Conservation (phyloP, 1,140 invertebrate genomes). For the Grapholita molesta region DNA sequence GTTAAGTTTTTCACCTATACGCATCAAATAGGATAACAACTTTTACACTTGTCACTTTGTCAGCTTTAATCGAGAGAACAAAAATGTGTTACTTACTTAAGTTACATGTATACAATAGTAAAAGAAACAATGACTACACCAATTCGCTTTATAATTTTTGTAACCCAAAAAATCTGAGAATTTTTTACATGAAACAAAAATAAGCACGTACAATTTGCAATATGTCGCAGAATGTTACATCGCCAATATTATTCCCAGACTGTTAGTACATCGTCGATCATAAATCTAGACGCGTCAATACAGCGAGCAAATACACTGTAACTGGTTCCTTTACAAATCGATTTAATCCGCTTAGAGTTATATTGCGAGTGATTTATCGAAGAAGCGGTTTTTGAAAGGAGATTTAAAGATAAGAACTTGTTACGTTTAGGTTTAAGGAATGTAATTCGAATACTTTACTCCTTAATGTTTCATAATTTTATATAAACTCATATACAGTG, state of each 20-base stretch:
- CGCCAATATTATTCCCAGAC: background rate
- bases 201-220: too few species aligned
- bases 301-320: slow-evolving; percentile 6
- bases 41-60: too few species aligned
- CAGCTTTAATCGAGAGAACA: too few species aligned
- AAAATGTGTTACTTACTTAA: too few species aligned
- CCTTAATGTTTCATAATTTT: background rate
- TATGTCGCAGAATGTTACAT: background rate
- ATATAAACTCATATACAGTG: background rate
- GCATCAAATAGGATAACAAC: too few species aligned
- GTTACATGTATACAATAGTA: too few species aligned
- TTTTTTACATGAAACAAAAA: too few species aligned
- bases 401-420: background rate
- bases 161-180: too few species aligned
- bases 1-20: too few species aligned
- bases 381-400: slow-evolving; percentile 7
- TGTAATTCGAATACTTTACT: background rate
- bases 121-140: too few species aligned
- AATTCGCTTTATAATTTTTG: too few species aligned
- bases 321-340: slow-evolving; percentile 17
- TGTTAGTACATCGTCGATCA: slow-evolving; percentile 9
- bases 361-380: slow-evolving; percentile 3
- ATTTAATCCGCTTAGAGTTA: slow-evolving; percentile 12
- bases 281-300: slow-evolving; percentile 13
- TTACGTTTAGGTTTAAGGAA: background rate